phyloP scores from a whole-genome alignment of 2,113 vertebrate species.

The Neogobius melanostomus region DNA sequence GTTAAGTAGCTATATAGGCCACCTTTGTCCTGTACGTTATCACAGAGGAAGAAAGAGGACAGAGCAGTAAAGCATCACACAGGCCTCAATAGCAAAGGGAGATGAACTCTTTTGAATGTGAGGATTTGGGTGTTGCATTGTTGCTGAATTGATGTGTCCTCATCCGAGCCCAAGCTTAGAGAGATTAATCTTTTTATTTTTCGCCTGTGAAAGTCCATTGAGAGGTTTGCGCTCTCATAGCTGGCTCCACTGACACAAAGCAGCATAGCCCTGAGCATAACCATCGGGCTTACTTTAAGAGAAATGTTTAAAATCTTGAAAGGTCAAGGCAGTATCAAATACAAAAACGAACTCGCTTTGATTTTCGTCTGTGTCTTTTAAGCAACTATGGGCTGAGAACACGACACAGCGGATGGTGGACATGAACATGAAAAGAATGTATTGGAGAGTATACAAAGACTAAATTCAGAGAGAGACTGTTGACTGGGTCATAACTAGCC shows the following conservation, averaged over 20 bases:
- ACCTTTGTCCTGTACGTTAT: background rate
- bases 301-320: background rate
- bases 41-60: background rate
- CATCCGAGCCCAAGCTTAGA: background rate
- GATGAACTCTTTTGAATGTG: background rate
- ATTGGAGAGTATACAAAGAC: no score
- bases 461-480: no score
- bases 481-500: no score
- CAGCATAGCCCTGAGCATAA: constrained; percentile 4
- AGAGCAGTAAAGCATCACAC: background rate
- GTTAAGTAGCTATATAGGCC: constrained; percentile 9
- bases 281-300: background rate
- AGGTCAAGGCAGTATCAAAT: background rate
- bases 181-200: background rate
- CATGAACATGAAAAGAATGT: background rate
- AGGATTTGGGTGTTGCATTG: background rate
- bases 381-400: background rate
- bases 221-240: background rate
- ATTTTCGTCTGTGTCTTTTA: background rate
- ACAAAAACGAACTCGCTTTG: background rate
- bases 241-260: background rate
- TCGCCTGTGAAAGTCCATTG: background rate
- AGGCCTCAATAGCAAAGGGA: background rate
- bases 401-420: background rate
- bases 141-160: constrained; percentile 4